Conservation (phyloP, 2,797 vertebrate genomes). For the Gobionotothen gibberifrons region DNA sequence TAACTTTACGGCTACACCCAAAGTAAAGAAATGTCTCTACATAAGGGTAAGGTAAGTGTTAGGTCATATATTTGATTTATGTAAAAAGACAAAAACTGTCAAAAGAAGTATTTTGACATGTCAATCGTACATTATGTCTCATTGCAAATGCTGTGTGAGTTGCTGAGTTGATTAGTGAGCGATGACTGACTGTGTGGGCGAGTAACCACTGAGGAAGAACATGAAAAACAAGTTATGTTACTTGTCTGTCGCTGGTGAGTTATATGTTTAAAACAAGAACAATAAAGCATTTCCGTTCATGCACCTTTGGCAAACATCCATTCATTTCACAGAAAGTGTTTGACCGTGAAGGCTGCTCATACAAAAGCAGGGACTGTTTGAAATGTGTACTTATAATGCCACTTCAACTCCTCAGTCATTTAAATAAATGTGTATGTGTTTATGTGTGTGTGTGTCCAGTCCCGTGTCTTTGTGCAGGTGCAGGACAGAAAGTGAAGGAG, state of each 20-base stretch:
- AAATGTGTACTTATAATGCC: neutral
- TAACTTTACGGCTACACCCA: slow-evolving; percentile 1
- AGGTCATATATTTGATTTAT: neutral
- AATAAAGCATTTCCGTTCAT: slow-evolving; percentile 39
- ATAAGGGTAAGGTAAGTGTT: neutral
- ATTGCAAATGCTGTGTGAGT: slow-evolving; percentile 12
- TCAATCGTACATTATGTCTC: slow-evolving; percentile 24
- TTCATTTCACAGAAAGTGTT: slow-evolving; percentile 38
- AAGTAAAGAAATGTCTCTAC: slow-evolving; percentile 8
- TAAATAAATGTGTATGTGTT: neutral
- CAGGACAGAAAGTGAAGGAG: slow-evolving; percentile 5
- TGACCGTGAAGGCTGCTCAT: slow-evolving; percentile 21
- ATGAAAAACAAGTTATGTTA: slow-evolving; percentile 69
- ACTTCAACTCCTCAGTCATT: neutral
- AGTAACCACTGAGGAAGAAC: slow-evolving; percentile 62
- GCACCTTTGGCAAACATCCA: slow-evolving; percentile 64
- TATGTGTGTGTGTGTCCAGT: slow-evolving; percentile 10
- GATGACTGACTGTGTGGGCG: slow-evolving; percentile 40
- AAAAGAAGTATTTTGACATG: slow-evolving; percentile 8
- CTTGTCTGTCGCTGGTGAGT: slow-evolving; percentile 29
- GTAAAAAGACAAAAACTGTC: too few relatives aligned
- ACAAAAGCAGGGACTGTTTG: neutral
- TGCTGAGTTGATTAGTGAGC: slow-evolving; percentile 31
- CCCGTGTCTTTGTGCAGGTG: slow-evolving; percentile 36
- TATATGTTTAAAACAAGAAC: slow-evolving; percentile 14